A percentile compares a stretch with the other conserved stretches of the same genome.
Evolutionary conservation across 2,113 vertebrate species (phyloP).

Genomic region (Proterorhinus semilunaris): DNA sequence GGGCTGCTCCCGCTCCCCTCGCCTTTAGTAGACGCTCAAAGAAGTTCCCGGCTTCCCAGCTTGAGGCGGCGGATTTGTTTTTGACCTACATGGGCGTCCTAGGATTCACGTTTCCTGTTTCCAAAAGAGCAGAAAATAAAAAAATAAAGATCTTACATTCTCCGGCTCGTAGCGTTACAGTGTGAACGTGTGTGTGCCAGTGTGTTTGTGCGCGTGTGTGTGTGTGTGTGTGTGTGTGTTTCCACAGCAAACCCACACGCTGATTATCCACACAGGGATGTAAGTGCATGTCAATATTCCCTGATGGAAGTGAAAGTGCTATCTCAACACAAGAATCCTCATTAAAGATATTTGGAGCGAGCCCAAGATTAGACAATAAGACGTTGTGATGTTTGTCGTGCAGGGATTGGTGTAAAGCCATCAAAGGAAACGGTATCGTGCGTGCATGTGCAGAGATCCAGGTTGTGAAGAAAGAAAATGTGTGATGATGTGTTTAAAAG

Average conservation of each 20-base stretch:
- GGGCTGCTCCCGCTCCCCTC: constrained; percentile 47
- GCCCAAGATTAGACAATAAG: constrained; percentile 58
- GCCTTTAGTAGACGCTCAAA: constrained; percentile 64
- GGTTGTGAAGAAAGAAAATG: too few relatives aligned
- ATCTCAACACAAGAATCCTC: constrained; percentile 53
- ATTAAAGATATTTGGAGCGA: constrained; percentile 59
- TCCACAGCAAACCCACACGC: constrained; percentile 36
- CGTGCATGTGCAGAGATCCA: too few relatives aligned
- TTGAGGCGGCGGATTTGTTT: constrained; percentile 68
- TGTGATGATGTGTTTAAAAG: too few relatives aligned
- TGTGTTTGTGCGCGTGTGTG: too few relatives aligned
- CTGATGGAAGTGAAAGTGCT: constrained; percentile 47
- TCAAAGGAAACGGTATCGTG: not conserved
- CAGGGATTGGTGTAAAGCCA: not conserved
- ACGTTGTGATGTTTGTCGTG: constrained; percentile 51
- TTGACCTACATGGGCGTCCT: constrained; percentile 71
- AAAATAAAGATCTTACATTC: constrained; percentile 44
- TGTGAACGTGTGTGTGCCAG: constrained; percentile 24
- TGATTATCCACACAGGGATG: constrained; percentile 55
- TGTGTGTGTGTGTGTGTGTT: constrained; percentile 19
- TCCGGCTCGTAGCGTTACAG: constrained; percentile 46
- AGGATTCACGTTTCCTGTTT: constrained; percentile 51
- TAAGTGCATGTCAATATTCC: constrained; percentile 61
- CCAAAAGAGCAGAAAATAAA: constrained; percentile 37
- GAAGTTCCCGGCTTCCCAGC: constrained; percentile 67